phyloP scores from a whole-genome alignment of 2,888 invertebrate species.

The Chamaedrilus cognettii region DNA sequence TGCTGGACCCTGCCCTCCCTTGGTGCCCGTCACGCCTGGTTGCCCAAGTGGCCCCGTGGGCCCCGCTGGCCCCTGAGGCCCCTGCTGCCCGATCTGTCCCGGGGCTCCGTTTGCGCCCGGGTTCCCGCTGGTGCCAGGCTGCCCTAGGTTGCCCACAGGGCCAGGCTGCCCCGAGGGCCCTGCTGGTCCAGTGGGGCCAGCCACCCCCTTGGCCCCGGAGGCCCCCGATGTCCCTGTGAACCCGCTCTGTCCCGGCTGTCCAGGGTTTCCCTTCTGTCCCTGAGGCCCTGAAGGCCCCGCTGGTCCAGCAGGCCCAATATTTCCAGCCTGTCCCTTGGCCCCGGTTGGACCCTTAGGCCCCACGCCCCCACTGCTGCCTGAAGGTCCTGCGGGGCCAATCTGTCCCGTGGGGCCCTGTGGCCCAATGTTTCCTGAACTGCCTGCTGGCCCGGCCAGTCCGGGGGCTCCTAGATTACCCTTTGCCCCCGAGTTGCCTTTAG shows the following conservation, averaged over 20 bases:
- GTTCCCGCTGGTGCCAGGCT: conserved; percentile 15
- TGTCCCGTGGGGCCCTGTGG: conserved; percentile 17
- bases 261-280: conserved; percentile 11
- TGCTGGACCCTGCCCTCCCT: conserved; percentile 22
- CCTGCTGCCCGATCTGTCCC: conserved; percentile 12
- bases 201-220: conserved; percentile 11
- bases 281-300: conserved; percentile 14
- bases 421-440: conserved; percentile 15
- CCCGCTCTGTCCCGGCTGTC: conserved; percentile 22
- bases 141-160: conserved; percentile 17
- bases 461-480: conserved; percentile 6
- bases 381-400: conserved; percentile 2
- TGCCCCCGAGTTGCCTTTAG: conserved; percentile 1
- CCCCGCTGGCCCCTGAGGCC: conserved; percentile 21
- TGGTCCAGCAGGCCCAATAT: conserved; percentile 16
- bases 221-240: conserved; percentile 16
- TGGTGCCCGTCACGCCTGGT: conserved; percentile 19
- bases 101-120: conserved; percentile 3
- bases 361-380: not conserved
- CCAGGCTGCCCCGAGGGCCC: conserved; percentile 25
- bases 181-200: conserved; percentile 10
- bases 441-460: conserved; percentile 16
- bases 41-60: conserved; percentile 18
- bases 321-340: conserved; percentile 7
- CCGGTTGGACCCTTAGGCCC: conserved; percentile 15